Conservation (phyloP, 2,113 vertebrate species). For the Pitta sordida region DNA sequence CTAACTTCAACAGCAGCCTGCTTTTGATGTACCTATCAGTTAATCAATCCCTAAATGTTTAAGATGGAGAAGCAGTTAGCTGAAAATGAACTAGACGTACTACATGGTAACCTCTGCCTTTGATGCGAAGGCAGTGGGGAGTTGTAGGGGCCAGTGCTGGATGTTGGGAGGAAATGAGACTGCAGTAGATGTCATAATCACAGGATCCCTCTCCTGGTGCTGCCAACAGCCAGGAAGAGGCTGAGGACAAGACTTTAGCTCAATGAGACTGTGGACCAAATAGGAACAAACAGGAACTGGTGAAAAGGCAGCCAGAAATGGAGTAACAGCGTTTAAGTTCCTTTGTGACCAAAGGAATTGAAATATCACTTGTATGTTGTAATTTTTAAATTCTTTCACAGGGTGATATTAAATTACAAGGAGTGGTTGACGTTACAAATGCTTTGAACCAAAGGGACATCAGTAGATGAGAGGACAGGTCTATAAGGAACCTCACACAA, state of each 20-base stretch:
- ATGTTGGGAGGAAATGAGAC: rapidly evolving
- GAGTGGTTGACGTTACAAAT: not conserved
- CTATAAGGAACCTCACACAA: not conserved
- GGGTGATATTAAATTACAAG: not conserved
- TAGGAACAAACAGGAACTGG: not conserved
- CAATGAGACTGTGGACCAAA: not conserved
- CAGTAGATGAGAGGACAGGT: not conserved
- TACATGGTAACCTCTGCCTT: not conserved
- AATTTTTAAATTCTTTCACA: not conserved
- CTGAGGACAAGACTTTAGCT: not conserved
- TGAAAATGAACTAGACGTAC: not conserved
- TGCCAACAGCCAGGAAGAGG: not conserved
- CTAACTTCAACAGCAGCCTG: not conserved
- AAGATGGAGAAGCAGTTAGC: not conserved
- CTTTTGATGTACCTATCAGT: not conserved
- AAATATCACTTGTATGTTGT: rapidly evolving
- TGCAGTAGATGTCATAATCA: not conserved
- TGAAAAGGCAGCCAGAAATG: not conserved
- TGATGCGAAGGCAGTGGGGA: not conserved
- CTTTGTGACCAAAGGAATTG: not conserved
- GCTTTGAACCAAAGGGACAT: not conserved
- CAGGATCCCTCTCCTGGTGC: not conserved
- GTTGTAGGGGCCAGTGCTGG: not conserved
- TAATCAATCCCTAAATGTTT: not conserved
- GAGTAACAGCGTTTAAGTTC: not conserved